A percentile compares a stretch with the other conserved stretches of the same genome.
These are phyloP conservation scores for Metopia argyrocephala DNA, from an alignment of 2,888 invertebrate species.

Conservation along the genomic window DNA sequence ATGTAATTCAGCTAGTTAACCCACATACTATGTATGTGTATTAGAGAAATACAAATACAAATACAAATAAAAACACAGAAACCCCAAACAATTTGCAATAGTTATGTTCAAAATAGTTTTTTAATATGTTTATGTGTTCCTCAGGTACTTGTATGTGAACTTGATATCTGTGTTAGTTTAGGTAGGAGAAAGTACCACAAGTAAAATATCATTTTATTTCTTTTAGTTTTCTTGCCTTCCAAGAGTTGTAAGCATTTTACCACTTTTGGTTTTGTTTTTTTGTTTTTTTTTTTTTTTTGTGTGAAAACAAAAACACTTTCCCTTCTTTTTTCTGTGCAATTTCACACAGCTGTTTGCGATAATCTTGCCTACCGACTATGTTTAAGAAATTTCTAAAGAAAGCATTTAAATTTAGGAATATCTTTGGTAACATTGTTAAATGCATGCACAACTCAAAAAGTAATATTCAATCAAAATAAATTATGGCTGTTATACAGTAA, in stretches of 20 bases:
- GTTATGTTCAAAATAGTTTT: neutral
- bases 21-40: slow-evolving; percentile 33
- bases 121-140: neutral
- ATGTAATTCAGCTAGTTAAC: slow-evolving; percentile 46
- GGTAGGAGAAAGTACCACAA: neutral
- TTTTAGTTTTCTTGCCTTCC: neutral
- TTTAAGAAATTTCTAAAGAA: neutral
- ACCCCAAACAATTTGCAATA: slow-evolving; percentile 12
- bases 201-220: slow-evolving; percentile 19
- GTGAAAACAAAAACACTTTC: neutral
- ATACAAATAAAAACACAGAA: neutral
- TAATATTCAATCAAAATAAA: no score
- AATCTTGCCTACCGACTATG: neutral
- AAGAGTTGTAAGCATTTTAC: neutral
- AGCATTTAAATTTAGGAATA: neutral
- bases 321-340: neutral
- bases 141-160: neutral
- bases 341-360: neutral
- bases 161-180: neutral
- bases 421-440: neutral
- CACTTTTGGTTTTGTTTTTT: no score
- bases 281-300: neutral
- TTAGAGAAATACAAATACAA: neutral
- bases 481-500: no score
- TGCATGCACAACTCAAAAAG: no score